Percentiles rank a stretch among this genome's conserved stretches.
Conservation (phyloP, 1,140 invertebrate genomes). For the Acromyrmex heyeri region DNA sequence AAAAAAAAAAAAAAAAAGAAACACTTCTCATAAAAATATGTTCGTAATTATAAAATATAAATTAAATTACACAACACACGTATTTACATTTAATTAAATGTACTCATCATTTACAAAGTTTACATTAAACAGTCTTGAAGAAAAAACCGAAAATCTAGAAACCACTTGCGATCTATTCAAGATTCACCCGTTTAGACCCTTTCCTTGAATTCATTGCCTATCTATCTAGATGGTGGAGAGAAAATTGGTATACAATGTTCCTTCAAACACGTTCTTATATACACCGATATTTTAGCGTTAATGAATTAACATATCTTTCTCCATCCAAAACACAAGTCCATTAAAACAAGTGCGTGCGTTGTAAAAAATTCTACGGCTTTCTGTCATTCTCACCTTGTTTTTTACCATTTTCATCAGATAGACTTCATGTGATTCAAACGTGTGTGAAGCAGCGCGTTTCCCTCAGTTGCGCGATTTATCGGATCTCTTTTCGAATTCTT, state of each 20-base stretch:
- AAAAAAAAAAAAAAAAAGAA: background rate
- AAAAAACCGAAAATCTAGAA: background rate
- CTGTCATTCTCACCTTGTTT: slow-evolving; percentile 7
- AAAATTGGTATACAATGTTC: background rate
- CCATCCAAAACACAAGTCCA: background rate
- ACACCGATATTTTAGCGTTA: slow-evolving; percentile 25
- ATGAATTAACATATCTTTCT: slow-evolving; percentile 14
- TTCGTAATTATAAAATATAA: background rate
- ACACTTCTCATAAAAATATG: background rate
- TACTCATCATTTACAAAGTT: slow-evolving; percentile 2
- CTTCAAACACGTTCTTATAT: background rate
- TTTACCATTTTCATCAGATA: slow-evolving; percentile 49
- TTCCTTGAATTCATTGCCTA: background rate
- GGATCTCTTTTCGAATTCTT: slow-evolving; percentile 76
- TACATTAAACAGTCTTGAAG: background rate
- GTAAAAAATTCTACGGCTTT: slow-evolving; percentile 39
- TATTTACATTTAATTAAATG: background rate
- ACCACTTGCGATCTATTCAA: background rate
- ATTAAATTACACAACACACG: background rate
- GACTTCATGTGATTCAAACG: slow-evolving; percentile 6
- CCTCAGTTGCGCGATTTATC: slow-evolving; percentile 69
- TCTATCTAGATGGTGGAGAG: background rate
- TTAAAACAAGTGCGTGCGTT: slow-evolving; percentile 8
- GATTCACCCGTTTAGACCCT: background rate
- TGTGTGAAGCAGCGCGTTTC: slow-evolving; percentile 29